Conservation (phyloP, 2,797 vertebrate genomes). For the Pangasius djambal region DNA sequence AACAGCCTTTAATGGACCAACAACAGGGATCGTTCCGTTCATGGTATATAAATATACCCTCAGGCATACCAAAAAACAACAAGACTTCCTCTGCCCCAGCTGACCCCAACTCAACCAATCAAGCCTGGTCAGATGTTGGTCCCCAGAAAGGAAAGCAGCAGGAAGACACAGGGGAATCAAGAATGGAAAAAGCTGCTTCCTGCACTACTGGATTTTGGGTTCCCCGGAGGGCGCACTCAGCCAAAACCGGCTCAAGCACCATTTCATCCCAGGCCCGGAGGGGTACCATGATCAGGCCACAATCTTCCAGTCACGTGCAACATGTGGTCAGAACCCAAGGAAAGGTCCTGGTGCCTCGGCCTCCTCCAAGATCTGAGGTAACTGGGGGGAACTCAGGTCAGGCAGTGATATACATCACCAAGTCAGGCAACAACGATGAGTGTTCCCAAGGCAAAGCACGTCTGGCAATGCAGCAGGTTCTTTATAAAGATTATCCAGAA, state of each 20-base stretch:
- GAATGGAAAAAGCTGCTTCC: slow-evolving; percentile 62
- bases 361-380: slow-evolving; percentile 71
- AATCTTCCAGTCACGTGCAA: slow-evolving; percentile 73
- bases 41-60: slow-evolving; percentile 55
- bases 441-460: slow-evolving; percentile 57
- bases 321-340: slow-evolving; percentile 73
- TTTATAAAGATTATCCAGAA: slow-evolving; percentile 60
- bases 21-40: slow-evolving; percentile 54
- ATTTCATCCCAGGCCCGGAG: slow-evolving; percentile 70
- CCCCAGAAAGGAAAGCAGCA: slow-evolving; percentile 70
- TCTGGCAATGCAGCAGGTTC: slow-evolving; percentile 55
- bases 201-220: slow-evolving; percentile 65
- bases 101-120: slow-evolving; percentile 75
- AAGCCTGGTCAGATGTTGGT: slow-evolving; percentile 80
- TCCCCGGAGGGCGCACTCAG: slow-evolving; percentile 67
- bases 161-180: slow-evolving; percentile 63
- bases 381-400: slow-evolving; percentile 55
- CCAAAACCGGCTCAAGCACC: slow-evolving; percentile 62
- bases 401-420: slow-evolving; percentile 54
- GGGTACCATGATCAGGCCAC: slow-evolving; percentile 73
- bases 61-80: slow-evolving; percentile 62
- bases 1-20: slow-evolving; percentile 60
- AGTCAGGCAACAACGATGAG: slow-evolving; percentile 58
- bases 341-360: slow-evolving; percentile 76
- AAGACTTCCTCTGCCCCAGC: slow-evolving; percentile 64